phyloP scores from a whole-genome alignment of 2,113 vertebrate species.

The Caretta caretta region DNA sequence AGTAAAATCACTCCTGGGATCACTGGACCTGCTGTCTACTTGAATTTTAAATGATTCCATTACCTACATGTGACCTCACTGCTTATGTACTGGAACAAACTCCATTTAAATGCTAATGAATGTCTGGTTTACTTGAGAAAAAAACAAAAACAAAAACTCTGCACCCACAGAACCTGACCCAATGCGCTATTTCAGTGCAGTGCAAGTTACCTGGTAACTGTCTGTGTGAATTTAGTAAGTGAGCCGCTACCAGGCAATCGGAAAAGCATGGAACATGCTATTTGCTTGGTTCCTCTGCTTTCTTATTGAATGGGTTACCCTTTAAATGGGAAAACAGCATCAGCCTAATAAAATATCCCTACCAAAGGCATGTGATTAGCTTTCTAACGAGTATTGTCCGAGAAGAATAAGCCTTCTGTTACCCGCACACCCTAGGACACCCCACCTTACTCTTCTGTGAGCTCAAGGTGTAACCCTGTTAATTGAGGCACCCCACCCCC shows the following conservation, averaged over 20 bases:
- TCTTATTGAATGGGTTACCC: not conserved
- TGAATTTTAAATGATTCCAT: slow-evolving; percentile 42
- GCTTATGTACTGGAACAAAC: slow-evolving; percentile 80
- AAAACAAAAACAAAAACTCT: too few species aligned
- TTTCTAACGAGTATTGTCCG: slow-evolving; percentile 9
- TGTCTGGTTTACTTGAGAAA: slow-evolving; percentile 65
- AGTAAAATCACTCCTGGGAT: slow-evolving; percentile 79
- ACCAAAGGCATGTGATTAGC: not conserved
- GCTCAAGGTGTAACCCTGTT: too few species aligned
- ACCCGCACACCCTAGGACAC: too few species aligned
- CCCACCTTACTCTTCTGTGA: too few species aligned
- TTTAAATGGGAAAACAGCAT: not conserved
- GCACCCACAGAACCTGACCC: not conserved
- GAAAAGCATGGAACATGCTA: not conserved
- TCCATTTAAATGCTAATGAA: slow-evolving; percentile 87
- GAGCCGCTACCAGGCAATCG: not conserved
- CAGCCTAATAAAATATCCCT: not conserved
- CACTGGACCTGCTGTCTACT: not conserved
- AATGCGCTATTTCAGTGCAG: too few species aligned
- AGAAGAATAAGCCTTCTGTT: not conserved
- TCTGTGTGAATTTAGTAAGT: not conserved
- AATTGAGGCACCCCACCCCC: too few species aligned
- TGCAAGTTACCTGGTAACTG: too few species aligned
- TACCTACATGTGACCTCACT: slow-evolving; percentile 69
- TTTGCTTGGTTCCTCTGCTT: not conserved